Percentiles rank a stretch among this genome's conserved stretches.
Conservation (phyloP, 53 echinoderm and acorn worm genomes). For the Hippasteria phrygiana region DNA sequence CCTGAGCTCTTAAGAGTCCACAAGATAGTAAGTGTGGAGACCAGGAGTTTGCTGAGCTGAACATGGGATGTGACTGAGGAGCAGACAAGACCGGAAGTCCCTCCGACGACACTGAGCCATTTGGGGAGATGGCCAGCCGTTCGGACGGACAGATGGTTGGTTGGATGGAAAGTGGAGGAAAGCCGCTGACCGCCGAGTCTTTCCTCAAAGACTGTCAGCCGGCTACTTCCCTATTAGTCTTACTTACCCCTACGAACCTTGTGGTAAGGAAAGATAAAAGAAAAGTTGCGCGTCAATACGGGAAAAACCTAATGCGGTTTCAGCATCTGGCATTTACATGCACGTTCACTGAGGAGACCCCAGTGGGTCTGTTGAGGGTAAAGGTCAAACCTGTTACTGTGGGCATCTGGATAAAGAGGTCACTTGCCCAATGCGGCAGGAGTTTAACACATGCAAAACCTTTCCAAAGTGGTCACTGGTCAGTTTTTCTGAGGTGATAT, state of each 20-base stretch:
- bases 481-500: too few species aligned
- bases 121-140: conserved; percentile 46
- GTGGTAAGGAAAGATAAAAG: conserved; percentile 47
- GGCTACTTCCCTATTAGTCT: conserved; percentile 56
- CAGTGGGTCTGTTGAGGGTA: too few species aligned
- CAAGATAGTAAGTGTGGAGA: neutral
- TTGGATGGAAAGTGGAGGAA: conserved; percentile 26
- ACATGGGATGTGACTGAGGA: conserved; percentile 37
- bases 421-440: too few species aligned
- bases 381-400: too few species aligned
- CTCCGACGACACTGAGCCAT: conserved; percentile 49
- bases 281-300: conserved; percentile 27
- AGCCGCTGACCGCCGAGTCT: conserved; percentile 54
- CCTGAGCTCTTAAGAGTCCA: neutral
- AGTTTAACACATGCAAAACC: too few species aligned
- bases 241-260: conserved; percentile 65
- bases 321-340: neutral
- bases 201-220: conserved; percentile 24
- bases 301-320: neutral
- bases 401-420: too few species aligned
- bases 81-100: conserved; percentile 1
- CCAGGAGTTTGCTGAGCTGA: neutral
- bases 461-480: too few species aligned
- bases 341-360: too few species aligned
- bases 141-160: conserved; percentile 15